These are phyloP conservation scores for Cephalopterus ornatus DNA, from an alignment of 2,113 vertebrate genomes.

Conservation along the genomic window DNA sequence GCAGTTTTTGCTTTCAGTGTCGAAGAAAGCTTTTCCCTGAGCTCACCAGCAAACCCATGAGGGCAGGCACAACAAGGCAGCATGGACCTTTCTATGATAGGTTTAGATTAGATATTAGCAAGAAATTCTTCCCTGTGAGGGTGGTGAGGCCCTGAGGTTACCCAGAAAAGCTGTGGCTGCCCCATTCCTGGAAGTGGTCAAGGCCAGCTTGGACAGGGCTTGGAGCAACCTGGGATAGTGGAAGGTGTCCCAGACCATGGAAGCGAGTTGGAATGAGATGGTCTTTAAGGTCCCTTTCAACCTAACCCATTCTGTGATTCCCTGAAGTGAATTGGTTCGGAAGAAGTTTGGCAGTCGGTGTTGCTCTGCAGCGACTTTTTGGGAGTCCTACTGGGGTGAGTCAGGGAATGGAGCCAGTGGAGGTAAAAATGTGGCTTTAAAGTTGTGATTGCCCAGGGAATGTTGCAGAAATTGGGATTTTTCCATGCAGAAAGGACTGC, in stretches of 20 bases:
- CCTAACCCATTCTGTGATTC: background rate
- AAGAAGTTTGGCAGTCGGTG: background rate
- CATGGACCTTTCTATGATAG: background rate
- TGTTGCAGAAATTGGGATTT: background rate
- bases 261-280: background rate
- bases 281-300: background rate
- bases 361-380: background rate
- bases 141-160: background rate
- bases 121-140: background rate
- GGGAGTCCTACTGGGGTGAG: fast-evolving
- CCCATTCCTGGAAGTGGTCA: background rate
- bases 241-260: background rate
- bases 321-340: background rate
- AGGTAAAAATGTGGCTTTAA: background rate
- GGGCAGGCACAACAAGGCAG: background rate
- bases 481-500: background rate
- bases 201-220: background rate
- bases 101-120: background rate
- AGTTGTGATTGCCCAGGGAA: background rate
- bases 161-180: background rate
- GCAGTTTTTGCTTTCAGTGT: background rate
- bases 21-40: background rate
- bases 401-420: background rate
- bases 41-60: background rate
- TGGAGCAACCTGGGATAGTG: background rate